A percentile compares a stretch with the other conserved stretches of the same genome.
phyloP scores from a whole-genome alignment of 1,140 invertebrate genomes.

The Bilobella aurantiaca region DNA sequence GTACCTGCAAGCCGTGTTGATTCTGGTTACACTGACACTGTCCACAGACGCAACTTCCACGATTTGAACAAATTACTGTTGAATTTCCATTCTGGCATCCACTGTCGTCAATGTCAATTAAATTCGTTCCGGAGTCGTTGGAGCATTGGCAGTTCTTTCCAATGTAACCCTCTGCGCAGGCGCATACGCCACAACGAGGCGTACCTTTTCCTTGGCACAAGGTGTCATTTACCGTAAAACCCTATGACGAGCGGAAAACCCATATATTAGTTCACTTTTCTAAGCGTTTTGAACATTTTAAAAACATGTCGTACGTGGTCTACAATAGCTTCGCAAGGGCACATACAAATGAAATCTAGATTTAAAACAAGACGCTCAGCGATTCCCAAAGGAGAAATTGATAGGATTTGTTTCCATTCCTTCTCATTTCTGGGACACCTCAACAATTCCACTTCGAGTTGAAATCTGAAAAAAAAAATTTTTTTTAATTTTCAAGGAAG shows the following conservation, averaged over 20 bases:
- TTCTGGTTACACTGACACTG: slow-evolving; percentile 11
- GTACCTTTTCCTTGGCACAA: slow-evolving; percentile 36
- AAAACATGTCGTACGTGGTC: slow-evolving; percentile 41
- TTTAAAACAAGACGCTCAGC: slow-evolving; percentile 73
- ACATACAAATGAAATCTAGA: slow-evolving; percentile 78
- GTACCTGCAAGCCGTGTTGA: too few species aligned
- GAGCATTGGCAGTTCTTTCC: slow-evolving; percentile 80
- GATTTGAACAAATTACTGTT: slow-evolving; percentile 49
- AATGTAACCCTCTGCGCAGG: slow-evolving; percentile 62
- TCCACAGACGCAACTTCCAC: slow-evolving; percentile 21
- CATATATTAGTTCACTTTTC: neutral
- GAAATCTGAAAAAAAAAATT: slow-evolving; percentile 13
- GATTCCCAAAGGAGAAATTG: slow-evolving; percentile 84
- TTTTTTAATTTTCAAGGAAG: neutral
- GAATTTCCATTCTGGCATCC: slow-evolving; percentile 43
- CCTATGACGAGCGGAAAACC: neutral
- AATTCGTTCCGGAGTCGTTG: slow-evolving; percentile 41
- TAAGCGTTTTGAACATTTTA: neutral
- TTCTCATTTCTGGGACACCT: slow-evolving; percentile 58
- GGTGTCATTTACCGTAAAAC: slow-evolving; percentile 16
- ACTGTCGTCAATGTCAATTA: neutral
- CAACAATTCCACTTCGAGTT: slow-evolving; percentile 37
- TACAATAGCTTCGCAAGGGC: slow-evolving; percentile 62
- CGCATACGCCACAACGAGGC: slow-evolving; percentile 72
- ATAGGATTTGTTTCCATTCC: slow-evolving; percentile 67